Conservation (phyloP, 2,797 vertebrate species). For the Sebastes minor region DNA sequence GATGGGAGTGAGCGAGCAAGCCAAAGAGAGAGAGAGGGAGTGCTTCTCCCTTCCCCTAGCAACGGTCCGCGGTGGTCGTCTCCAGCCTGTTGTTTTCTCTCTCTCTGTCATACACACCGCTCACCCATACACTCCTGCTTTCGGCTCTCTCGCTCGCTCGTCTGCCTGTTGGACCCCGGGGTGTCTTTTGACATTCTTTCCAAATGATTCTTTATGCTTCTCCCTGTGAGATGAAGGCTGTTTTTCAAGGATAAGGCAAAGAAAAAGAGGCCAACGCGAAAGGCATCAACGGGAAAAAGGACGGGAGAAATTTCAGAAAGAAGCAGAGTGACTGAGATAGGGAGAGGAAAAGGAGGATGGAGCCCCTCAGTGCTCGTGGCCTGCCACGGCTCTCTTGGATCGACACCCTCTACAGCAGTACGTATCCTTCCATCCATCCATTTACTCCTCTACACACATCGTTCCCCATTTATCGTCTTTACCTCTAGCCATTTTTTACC, state of each 20-base stretch:
- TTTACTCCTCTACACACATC: conserved; percentile 28
- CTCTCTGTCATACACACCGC: conserved; percentile 16
- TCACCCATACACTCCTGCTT: conserved; percentile 23
- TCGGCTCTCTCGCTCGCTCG: conserved; percentile 3
- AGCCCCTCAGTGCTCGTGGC: conserved; percentile 93
- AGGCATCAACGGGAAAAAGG: conserved; percentile 35
- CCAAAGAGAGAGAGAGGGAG: conserved; percentile 66
- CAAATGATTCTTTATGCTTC: conserved; percentile 40
- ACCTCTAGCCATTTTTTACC: conserved; percentile 34
- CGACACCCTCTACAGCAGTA: conserved; percentile 98
- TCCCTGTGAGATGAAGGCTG: conserved; percentile 62
- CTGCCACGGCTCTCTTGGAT: conserved; percentile 98
- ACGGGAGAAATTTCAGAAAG: conserved; percentile 51
- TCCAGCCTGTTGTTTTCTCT: conserved; percentile 80
- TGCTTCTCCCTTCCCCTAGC: conserved; percentile 82
- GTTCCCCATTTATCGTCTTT: conserved; percentile 37
- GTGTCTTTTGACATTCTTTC: conserved; percentile 44
- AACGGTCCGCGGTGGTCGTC: conserved; percentile 80
- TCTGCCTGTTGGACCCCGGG: conserved; percentile 65
- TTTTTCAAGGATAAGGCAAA: conserved; percentile 53
- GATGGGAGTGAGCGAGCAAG: conserved; percentile 55
- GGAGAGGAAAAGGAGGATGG: conserved; percentile 85
- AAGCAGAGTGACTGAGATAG: conserved; percentile 48
- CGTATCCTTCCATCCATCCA: conserved; percentile 69
- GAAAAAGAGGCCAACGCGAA: background rate